Conservation (phyloP, 1,140 invertebrate genomes). For the Nephotettix cincticeps region DNA sequence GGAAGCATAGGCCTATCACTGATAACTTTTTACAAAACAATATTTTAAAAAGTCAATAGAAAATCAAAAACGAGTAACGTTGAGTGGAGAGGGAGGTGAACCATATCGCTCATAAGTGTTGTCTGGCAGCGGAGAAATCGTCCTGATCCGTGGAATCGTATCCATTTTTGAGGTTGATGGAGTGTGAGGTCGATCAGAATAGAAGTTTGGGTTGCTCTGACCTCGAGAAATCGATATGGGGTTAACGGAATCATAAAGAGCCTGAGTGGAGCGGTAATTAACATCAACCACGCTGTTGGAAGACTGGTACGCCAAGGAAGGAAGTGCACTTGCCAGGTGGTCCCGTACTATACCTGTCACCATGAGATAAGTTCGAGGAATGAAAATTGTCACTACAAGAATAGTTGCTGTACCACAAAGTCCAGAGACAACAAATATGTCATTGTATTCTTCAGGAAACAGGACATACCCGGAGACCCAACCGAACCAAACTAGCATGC, state of each 20-base stretch:
- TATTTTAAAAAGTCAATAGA: not conserved
- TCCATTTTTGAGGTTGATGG: constrained; percentile 38
- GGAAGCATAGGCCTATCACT: no score
- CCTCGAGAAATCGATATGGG: constrained; percentile 26
- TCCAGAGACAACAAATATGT: constrained; percentile 36
- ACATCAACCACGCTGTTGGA: constrained; percentile 39
- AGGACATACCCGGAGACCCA: constrained; percentile 56
- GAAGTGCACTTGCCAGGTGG: constrained; percentile 42
- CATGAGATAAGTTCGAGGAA: constrained; percentile 60
- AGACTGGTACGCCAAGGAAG: constrained; percentile 36
- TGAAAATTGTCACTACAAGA: constrained; percentile 55
- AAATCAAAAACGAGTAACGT: constrained; percentile 42
- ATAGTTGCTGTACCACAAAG: constrained; percentile 49
- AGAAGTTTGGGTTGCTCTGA: constrained; percentile 38
- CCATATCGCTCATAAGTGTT: constrained; percentile 41
- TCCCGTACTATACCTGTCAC: constrained; percentile 46
- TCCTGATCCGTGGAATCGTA: constrained; percentile 19
- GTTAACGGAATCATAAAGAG: constrained; percentile 45
- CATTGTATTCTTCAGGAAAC: constrained; percentile 39
- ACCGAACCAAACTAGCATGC: constrained; percentile 52
- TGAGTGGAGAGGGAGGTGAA: constrained; percentile 37
- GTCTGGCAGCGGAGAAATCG: constrained; percentile 25
- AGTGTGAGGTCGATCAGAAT: constrained; percentile 36
- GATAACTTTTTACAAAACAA: not conserved
- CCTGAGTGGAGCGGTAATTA: constrained; percentile 44